Conservation (phyloP, 2,797 vertebrate genomes). For the Pelobates cultripes region DNA sequence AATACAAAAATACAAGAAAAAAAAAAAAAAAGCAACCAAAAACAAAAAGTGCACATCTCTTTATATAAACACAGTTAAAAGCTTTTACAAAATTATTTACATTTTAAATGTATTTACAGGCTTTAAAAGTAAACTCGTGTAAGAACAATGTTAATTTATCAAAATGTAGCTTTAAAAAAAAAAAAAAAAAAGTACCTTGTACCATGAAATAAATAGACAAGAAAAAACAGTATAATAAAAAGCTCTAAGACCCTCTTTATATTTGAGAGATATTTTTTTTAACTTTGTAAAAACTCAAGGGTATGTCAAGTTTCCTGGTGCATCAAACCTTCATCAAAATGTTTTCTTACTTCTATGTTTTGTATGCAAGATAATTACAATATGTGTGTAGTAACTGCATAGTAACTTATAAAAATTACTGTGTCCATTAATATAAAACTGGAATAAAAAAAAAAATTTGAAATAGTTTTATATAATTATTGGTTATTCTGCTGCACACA, state of each 20-base stretch:
- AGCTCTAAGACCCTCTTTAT: slow-evolving; percentile 73
- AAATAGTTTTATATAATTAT: too few relatives aligned
- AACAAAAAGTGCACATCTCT: slow-evolving; percentile 84
- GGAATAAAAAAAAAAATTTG: too few relatives aligned
- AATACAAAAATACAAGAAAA: slow-evolving; percentile 86
- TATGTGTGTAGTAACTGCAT: slow-evolving; percentile 66
- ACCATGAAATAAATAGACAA: slow-evolving; percentile 83
- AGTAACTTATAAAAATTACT: slow-evolving; percentile 73
- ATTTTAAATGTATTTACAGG: slow-evolving; percentile 91
- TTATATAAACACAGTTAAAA: slow-evolving; percentile 86
- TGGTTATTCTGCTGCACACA: too few relatives aligned
- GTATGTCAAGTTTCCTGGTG: slow-evolving; percentile 19
- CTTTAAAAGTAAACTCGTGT: slow-evolving; percentile 76
- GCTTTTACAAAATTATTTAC: slow-evolving; percentile 93
- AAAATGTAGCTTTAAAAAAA: slow-evolving; percentile 67
- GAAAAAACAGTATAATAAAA: slow-evolving; percentile 67
- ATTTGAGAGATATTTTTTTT: slow-evolving; percentile 74
- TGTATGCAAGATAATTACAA: slow-evolving; percentile 30
- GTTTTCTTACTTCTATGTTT: slow-evolving; percentile 24
- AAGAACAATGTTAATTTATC: slow-evolving; percentile 81
- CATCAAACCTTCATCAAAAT: slow-evolving; percentile 48
- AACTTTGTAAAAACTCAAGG: slow-evolving; percentile 59
- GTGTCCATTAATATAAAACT: slow-evolving; percentile 64
- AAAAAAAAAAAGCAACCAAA: slow-evolving; percentile 82
- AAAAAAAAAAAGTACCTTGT: slow-evolving; percentile 75